These are phyloP conservation scores for Phaethornis superciliosus DNA, from an alignment of 2,113 vertebrate species.

Conservation along the genomic window DNA sequence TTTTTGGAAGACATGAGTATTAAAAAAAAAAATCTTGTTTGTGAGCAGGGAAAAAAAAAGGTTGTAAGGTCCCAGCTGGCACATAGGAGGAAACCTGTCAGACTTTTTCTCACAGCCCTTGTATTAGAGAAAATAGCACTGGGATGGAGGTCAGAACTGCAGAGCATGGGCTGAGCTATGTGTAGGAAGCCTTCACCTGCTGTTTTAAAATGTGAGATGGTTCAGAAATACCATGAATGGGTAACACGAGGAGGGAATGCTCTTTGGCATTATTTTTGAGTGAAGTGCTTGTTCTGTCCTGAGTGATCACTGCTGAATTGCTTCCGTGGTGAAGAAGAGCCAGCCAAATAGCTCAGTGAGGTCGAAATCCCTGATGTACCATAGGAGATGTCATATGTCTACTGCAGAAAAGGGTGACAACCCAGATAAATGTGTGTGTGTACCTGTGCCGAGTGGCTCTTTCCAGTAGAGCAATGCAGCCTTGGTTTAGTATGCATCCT, in stretches of 20 bases:
- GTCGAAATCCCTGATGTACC: neutral
- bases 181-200: neutral
- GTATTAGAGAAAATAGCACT: neutral
- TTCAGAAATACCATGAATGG: neutral
- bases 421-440: rapidly evolving
- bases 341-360: neutral
- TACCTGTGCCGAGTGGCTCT: rapidly evolving
- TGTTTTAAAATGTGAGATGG: neutral
- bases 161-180: neutral
- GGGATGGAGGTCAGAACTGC: neutral
- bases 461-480: neutral
- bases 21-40: neutral
- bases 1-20: neutral
- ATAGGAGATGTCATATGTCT: rapidly evolving
- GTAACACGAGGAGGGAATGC: neutral
- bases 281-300: neutral
- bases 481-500: neutral
- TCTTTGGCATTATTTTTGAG: neutral
- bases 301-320: rapidly evolving
- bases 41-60: neutral
- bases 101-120: neutral
- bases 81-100: neutral
- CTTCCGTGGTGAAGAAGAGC: neutral
- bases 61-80: neutral
- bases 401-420: neutral